Evolutionary conservation across 2,113 vertebrate genomes (phyloP).

Genomic region (Strigops habroptila): DNA sequence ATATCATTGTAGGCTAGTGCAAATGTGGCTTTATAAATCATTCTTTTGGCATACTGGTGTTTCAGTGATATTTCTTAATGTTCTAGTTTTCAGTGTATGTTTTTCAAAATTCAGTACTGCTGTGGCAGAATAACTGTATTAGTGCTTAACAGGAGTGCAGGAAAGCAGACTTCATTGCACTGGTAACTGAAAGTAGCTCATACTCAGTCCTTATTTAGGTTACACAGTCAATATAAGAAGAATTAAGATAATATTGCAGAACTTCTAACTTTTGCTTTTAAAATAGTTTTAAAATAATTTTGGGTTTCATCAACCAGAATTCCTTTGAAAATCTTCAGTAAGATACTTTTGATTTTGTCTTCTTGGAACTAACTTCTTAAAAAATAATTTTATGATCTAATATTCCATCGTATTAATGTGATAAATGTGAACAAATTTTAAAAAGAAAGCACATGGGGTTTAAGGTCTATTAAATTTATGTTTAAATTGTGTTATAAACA

Average conservation of each 20-base stretch:
- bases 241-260: not conserved
- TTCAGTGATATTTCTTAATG: slow-evolving; percentile 41
- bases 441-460: not conserved
- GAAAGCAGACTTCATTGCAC: not conserved
- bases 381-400: not conserved
- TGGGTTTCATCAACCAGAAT: not conserved
- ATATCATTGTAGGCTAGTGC: not conserved
- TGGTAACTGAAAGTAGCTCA: not conserved
- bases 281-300: not conserved
- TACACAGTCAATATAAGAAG: not conserved
- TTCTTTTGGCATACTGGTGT: not conserved
- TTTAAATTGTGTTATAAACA: not conserved
- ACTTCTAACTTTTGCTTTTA: not conserved
- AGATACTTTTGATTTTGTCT: not conserved
- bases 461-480: not conserved
- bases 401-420: not conserved
- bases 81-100: not conserved
- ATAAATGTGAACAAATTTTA: not conserved
- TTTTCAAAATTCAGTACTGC: not conserved
- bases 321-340: not conserved
- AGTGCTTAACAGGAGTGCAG: not conserved
- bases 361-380: not conserved
- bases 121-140: not conserved
- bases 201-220: not conserved
- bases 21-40: not conserved